Evolutionary conservation across 2,888 invertebrate species (phyloP), one percentile per base, ranked within the genome.

Genomic region (Diarsia dahlii): DNA sequence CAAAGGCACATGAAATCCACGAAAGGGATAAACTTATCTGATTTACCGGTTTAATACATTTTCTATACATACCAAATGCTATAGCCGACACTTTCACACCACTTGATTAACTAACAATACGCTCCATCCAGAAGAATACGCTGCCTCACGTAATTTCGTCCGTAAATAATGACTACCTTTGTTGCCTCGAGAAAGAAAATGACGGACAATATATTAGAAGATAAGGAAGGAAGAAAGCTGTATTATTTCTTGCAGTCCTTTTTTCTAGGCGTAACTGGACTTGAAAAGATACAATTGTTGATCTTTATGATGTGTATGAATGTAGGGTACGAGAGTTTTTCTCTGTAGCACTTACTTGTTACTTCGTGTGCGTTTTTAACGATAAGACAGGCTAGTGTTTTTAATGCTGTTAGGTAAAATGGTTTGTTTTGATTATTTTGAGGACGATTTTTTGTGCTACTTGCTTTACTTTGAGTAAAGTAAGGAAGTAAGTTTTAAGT

Each of bases 161-260:
- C 28, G 68, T 81, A 79, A 73, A 68, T 84, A 65, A 79, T 68
- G 60, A 65, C 48, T 69, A 68, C 81, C 60, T 76, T 76, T 82
- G 81, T 82, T 69, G 45, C 39, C 28, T 28, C 2, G 23, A 60
- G 39, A 65, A 76, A 48, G 46, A 74, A 79, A 74, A 84, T 74
- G 52, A 48, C 62, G 46, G 39, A 66, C 84, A 73, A 73, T 75
- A 71, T 75, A 54, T 84, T 39, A 71, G 13, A 39, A 60, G 50
- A 75, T 81, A 75, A 81, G 65, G 45, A 62, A 81, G 20, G 18
- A 52, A 58, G 15, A 58, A 48, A 34, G 54, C 9, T 9, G n/a
- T 75, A 39, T 70, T 74, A 60, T 80, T 84, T 62, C 20, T 68
- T 28, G 46, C 56, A 39, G 39, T 58, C 8, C 9, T 50, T 70